A percentile compares a stretch with the other conserved stretches of the same genome.
phyloP scores from a whole-genome alignment of 2,113 vertebrate genomes.

The Gymnobelideus leadbeateri region DNA sequence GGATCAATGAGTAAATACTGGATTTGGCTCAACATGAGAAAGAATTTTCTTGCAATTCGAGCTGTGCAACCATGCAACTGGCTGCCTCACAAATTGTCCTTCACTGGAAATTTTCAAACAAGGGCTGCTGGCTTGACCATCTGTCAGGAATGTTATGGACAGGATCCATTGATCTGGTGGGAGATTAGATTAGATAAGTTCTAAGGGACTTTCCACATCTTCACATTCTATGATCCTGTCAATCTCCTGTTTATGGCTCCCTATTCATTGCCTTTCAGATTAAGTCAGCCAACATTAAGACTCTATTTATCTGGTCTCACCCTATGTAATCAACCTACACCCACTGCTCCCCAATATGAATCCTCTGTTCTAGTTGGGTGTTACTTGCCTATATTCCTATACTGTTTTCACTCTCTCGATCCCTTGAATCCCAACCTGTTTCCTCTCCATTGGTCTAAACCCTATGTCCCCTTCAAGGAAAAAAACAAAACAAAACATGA shows the following conservation, averaged over 20 bases:
- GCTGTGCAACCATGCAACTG: background rate
- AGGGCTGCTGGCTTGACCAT: background rate
- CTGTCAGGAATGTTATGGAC: background rate
- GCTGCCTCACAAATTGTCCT: background rate
- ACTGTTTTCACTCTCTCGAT: background rate
- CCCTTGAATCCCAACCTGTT: background rate
- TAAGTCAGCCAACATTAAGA: background rate
- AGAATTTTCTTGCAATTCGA: background rate
- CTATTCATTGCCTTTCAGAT: background rate
- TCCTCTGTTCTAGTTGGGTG: background rate
- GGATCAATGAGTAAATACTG: background rate
- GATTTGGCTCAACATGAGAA: background rate
- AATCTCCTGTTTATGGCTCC: background rate
- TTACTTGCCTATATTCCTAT: background rate
- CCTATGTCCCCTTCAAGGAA: background rate
- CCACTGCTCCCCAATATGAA: background rate
- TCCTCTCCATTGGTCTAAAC: background rate
- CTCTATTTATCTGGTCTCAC: background rate
- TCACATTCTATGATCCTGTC: background rate
- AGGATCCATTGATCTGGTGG: background rate
- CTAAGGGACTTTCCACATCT: background rate
- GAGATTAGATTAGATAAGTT: background rate
- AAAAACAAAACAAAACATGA: background rate
- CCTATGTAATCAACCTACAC: background rate
- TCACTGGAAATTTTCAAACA: background rate